These are phyloP conservation scores for Drosophila lini DNA, from an alignment of 1,140 invertebrate species.

Conservation along the genomic window DNA sequence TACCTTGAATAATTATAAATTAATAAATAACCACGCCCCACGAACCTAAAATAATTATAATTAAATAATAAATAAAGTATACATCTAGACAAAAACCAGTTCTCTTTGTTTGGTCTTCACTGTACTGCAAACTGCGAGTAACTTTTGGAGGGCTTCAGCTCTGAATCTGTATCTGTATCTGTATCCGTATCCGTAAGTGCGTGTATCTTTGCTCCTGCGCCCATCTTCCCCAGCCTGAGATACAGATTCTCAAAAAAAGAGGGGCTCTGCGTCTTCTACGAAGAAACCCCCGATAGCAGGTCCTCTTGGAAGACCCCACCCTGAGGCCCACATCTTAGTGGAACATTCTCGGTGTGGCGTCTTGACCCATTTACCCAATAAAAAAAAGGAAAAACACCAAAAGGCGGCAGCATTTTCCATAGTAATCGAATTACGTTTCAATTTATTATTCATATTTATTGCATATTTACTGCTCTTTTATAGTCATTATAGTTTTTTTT, in stretches of 20 bases:
- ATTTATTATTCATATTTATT: slow-evolving; percentile 64
- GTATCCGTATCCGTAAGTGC: slow-evolving; percentile 14
- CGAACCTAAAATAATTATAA: too few species aligned
- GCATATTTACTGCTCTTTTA: slow-evolving; percentile 53
- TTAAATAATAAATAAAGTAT: too few species aligned
- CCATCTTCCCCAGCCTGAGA: slow-evolving; percentile 12
- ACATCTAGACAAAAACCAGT: not conserved
- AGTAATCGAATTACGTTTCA: slow-evolving; percentile 61
- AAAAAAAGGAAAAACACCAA: slow-evolving; percentile 14
- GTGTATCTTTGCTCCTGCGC: slow-evolving; percentile 30
- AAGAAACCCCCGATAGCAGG: not conserved
- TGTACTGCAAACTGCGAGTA: slow-evolving; percentile 19
- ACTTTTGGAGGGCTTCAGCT: slow-evolving; percentile 19
- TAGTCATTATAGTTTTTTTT: slow-evolving; percentile 46
- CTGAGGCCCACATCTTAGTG: slow-evolving; percentile 10
- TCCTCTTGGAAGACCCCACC: slow-evolving; percentile 21
- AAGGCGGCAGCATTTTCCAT: slow-evolving; percentile 30
- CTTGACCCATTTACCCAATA: slow-evolving; percentile 24
- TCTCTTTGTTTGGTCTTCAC: not conserved
- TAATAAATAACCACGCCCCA: too few species aligned
- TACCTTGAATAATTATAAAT: too few species aligned
- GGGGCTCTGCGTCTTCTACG: not conserved
- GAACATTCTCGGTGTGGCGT: not conserved
- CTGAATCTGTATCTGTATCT: slow-evolving; percentile 35
- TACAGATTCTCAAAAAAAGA: not conserved